Evolutionary conservation across 92 coral and sea anemone species (phyloP), one percentile per base, ranked within the genome.

Genomic region (Zoanthus sansibaricus): DNA sequence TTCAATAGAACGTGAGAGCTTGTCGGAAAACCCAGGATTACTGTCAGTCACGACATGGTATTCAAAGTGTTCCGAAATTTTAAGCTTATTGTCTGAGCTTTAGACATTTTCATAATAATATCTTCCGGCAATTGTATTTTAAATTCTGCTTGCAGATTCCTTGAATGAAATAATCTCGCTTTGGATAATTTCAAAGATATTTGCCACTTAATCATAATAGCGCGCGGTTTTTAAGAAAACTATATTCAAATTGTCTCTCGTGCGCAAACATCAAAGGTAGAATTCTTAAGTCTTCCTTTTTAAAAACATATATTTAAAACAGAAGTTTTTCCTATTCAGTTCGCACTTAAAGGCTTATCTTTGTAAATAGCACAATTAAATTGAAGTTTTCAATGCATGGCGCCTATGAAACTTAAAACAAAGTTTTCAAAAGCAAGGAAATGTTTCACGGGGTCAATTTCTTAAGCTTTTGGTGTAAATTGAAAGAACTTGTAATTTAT

Each of bases 61-160:
- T 68, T 54, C 82, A 54, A 52, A 76, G 82, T 33, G 20, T 76
- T 52, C 82, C 82, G 82, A 76, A 75, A 52, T 51, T 76, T 30
- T 21, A 76, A 76, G 82, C 66, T 16, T 66, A 76, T 76, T 76
- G 82, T 76, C 67, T 76, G 47, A 54, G 68, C 20, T 76, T 52
- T 33, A 54, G 66, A 20, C 18, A 47, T 54, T 76, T 54, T 76
- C 82, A 46, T 8, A 30, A 52, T 76, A 54, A 76, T 76, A 54
- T 76, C 82, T 76, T 76, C 82, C 82, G 82, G 82, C 82, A 55
- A 52, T 14, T 6, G n/a, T 31, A 6, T 76, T 16, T 31, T 3
- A 33, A 21, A 54, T 51, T 37, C 52, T 37, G 62, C 16, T 20
- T 20, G 66, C 48, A 76, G 49, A 69, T 69, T 33, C 21, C 18